Evolutionary conservation across 2,888 invertebrate genomes (phyloP).

Genomic region (Ornithoptera priamus): DNA sequence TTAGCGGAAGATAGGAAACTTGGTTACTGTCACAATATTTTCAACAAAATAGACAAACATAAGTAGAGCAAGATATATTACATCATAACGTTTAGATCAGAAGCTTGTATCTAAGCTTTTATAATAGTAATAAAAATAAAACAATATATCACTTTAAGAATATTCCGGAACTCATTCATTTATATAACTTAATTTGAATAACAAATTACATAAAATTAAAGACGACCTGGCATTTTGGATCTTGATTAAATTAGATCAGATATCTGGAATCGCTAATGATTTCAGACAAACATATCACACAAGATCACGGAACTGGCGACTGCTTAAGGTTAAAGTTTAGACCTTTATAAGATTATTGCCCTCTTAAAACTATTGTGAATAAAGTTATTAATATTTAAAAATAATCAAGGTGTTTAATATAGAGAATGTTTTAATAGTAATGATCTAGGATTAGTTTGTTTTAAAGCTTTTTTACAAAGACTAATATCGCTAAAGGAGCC

Average conservation of each 20-base stretch:
- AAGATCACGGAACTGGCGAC: constrained; percentile 22
- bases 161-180: neutral
- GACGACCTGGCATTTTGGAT: neutral
- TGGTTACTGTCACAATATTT: too few species aligned
- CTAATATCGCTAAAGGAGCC: too few species aligned
- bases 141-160: neutral
- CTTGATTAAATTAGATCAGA: constrained; percentile 10
- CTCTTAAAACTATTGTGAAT: neutral
- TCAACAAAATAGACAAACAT: too few species aligned
- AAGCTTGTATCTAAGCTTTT: neutral
- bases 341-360: neutral
- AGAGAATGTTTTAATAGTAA: too few species aligned
- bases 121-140: neutral
- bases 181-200: neutral
- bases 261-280: constrained; percentile 14
- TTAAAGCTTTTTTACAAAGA: too few species aligned
- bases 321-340: constrained; percentile 21
- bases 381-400: neutral
- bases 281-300: constrained; percentile 2
- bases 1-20: too few species aligned
- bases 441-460: too few species aligned
- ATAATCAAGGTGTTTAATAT: neutral
- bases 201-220: constrained; percentile 3
- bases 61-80: too few species aligned
- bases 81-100: too few species aligned